Base-by-base conservation (phyloP, 2,888 invertebrate species). In the Drosophila meridionalis region DNA sequence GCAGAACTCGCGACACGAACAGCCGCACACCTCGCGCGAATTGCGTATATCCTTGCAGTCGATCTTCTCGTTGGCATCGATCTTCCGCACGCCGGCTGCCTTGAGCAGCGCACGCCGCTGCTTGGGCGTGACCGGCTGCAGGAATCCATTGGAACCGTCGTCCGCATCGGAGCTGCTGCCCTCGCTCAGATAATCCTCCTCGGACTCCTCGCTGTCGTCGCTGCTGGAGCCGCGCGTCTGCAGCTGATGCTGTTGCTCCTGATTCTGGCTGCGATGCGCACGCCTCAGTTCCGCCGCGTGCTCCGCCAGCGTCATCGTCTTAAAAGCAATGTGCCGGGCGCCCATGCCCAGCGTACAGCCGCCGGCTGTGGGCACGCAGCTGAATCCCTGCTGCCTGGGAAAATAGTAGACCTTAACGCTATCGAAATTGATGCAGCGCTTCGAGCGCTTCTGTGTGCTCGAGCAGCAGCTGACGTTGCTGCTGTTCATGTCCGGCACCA, bases 371-470 rank as follows among this genome's bases (percentile, higher is more conserved):
- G 98, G 98, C 74, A 98, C 97, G 93, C 98, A 98, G 43, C 97
- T 96, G 93, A 98, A 97, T 28, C 98, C 98, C 94, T 98, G 98
- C 63, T 97, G 95, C 90, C 99, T 94, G 3, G 98, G 97, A 94
- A 99, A 99, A 94, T 99, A 99, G 93, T 95, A 99, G 11, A 99
- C 98, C 28, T 98, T 98, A 0, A 99, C 99, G 80, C 96, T 96
- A 85, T 98, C 97, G 92, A 99, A 99, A 79, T 96, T 95, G 75
- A 99, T 98, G 50, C 95, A 95, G 84, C 96, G 96, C 93, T 97
- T 97, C 90, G 95, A 95, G 91, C 96, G 96, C 90, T 96, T 93
- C 42, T 82, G 83, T 5, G 58, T 47, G 4, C 59, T 60, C 7
- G 72, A 43, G 8, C 50, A 52, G 38, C 42, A 68, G 0, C 40